These are phyloP conservation scores for Polydrusus pterygomalis DNA, from an alignment of 2,888 invertebrate genomes.

Conservation along the genomic window DNA sequence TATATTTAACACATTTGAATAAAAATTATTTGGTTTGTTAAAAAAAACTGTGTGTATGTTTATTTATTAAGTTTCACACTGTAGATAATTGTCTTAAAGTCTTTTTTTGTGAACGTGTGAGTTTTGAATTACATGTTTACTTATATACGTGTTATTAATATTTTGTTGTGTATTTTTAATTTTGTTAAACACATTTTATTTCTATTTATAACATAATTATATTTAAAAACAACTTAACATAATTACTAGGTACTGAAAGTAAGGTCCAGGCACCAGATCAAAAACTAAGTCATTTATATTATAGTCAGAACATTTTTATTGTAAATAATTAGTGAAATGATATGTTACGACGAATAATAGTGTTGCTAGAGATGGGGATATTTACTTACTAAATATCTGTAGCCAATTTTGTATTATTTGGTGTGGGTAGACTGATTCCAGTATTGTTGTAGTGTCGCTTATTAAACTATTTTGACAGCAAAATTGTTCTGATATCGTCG, in stretches of 20 bases:
- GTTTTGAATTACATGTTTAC: conserved; percentile 27
- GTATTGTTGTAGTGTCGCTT: too few species aligned
- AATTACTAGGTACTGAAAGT: conserved; percentile 12
- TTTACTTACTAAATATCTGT: not conserved
- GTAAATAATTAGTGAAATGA: conserved; percentile 35
- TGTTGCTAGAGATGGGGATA: not conserved
- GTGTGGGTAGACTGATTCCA: too few species aligned
- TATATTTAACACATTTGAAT: not conserved
- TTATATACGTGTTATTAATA: conserved; percentile 27
- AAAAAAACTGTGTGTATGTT: too few species aligned
- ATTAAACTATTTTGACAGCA: too few species aligned
- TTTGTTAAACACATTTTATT: conserved; percentile 28
- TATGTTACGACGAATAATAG: conserved; percentile 30
- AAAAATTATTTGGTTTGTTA: not conserved
- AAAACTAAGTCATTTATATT: conserved; percentile 34
- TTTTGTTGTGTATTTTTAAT: conserved; percentile 37
- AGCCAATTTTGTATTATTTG: too few species aligned
- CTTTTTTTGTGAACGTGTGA: conserved; percentile 16
- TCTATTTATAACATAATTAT: conserved; percentile 24
- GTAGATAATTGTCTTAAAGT: not conserved
- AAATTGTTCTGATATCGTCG: too few species aligned
- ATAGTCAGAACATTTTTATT: conserved; percentile 25
- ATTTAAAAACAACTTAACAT: conserved; percentile 21
- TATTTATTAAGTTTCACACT: conserved; percentile 2
- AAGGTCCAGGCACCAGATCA: conserved; percentile 18